Base-by-base conservation (phyloP, 1,140 invertebrate species). In the Wiebesia pumilae region DNA sequence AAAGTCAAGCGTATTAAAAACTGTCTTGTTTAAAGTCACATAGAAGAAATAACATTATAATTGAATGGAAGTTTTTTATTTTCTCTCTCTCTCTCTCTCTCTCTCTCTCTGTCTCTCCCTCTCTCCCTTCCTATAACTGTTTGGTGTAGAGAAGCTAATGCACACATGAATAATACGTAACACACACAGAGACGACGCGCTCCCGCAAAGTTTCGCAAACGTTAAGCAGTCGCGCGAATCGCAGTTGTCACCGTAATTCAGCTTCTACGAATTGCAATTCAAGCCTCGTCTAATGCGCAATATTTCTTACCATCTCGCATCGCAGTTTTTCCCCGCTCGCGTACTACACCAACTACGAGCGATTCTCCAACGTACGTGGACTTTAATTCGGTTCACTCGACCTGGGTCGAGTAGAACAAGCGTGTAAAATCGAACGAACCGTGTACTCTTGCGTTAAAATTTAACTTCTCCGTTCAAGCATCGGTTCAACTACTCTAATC, bases 241-340 rank as follows among this genome's bases (percentile, higher is more conserved):
- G 33, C 67, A 84, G 73, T 79, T 79, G 71, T 40, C 30, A 38
- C 51, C 84, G 84, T 71, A 54, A 71, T 85, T 85, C 84, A 30
- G 43, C 51, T 85, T 81, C 78, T 62, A 14, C 33, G 84, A 81
- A 81, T 40, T 71, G 79, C 78, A 75, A 81, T 75, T 81, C 35
- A 58, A 85, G 35, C 67, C n/a, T 78, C 77, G 84, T 81, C 67
- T 75, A 85, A 85, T 75, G 84, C 69, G 77, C 33, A 80, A 75
- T 85, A 71, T 19, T 58, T 81, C 21, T 30, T 33, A 40, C 30
- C 69, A 65, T 10, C 35, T 73, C 51, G 51, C 19, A 19, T 54
- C 14, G 19, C 51, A 16, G 6, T 54, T 54, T 54, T 54, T 54
- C 19, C 51, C 51, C 19, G 51, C 51, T 4, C 43, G 43, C 12